Conservation (phyloP, 2,888 invertebrate species). For the Scaptomyza polygonia region DNA sequence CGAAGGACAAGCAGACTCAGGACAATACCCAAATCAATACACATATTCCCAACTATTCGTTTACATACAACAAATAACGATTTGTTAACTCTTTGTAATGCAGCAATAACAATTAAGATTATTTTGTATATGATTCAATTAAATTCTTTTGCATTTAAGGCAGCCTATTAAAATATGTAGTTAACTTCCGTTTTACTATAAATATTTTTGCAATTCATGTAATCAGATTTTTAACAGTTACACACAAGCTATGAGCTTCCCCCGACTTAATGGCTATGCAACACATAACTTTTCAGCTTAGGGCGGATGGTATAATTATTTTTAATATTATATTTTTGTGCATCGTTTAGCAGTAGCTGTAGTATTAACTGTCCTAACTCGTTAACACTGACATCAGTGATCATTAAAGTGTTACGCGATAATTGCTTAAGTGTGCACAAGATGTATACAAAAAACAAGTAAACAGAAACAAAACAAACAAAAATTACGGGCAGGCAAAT, state of each 20-base stretch:
- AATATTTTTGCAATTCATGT: neutral
- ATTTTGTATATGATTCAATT: neutral
- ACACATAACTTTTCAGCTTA: neutral
- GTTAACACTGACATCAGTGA: constrained; percentile 11
- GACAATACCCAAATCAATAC: constrained; percentile 82
- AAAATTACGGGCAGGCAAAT: neutral
- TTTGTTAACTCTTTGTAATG: constrained; percentile 3
- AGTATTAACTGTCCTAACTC: constrained; percentile 2
- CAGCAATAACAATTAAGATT: neutral
- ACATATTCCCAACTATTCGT: constrained; percentile 70
- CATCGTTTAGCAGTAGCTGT: constrained; percentile 4
- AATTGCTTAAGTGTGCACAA: neutral
- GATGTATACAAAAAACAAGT: neutral
- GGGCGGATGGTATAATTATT: neutral
- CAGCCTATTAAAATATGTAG: too few species aligned
- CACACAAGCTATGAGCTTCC: neutral
- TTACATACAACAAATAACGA: constrained; percentile 63
- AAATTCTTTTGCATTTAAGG: neutral
- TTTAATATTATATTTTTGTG: constrained; percentile 4
- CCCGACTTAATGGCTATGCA: neutral
- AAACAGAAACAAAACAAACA: neutral
- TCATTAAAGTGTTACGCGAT: constrained; percentile 19
- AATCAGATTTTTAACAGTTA: neutral
- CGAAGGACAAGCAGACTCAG: constrained; percentile 78
- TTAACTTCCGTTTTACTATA: neutral